Base-by-base conservation (phyloP, 2,797 vertebrate genomes). In the Enteromius trimaculatus region DNA sequence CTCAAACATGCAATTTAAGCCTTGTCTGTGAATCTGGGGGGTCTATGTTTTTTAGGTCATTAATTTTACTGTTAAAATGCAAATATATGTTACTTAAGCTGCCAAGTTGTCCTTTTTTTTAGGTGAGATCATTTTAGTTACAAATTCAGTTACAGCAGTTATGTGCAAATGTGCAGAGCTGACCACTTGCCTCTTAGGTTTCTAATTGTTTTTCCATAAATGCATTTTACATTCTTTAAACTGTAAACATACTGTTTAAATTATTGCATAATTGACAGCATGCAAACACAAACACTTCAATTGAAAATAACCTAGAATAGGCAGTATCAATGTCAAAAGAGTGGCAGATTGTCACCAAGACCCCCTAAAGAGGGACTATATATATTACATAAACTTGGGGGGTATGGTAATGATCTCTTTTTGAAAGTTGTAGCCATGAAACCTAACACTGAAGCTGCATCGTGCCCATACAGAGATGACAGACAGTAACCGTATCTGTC, bases 401-500 rank as follows among this genome's bases (percentile, higher is more conserved):
- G 75, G 82, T 84, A 66, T 81, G 71, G 71, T 66, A 65, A 77
- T 70, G 70, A 80, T 83, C 76, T 80, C 68, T 68, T 65, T 82
- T 65, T 80, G 51, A 31, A 21, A 49, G 64, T 83, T 65, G 81
- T 71, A 66, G 42, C 49, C 34, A 47, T 88, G 87, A 87, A 89
- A 89, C 81, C 75, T 26, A 64, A 87, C 84, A 80, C 85, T 77
- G 44, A 62, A 70, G 78, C 74, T 74, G n/a, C 23, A 13, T 79
- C 42, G 23, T 84, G 51, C 42, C 42, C 21, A 72, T 66, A 78
- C 10, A 82, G 79, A 62, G 86, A 86, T 86, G 72, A 69, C 34
- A 74, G 72, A 69, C 34, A 74, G 86, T 88, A 89, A 88, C 81
- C 72, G 82, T 79, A 89, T 86, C 82, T 60, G 69, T 82, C 80